A percentile compares a stretch with the other conserved stretches of the same genome.
Conservation (phyloP, 2,888 invertebrate species). For the Drosophila melanocephala region DNA sequence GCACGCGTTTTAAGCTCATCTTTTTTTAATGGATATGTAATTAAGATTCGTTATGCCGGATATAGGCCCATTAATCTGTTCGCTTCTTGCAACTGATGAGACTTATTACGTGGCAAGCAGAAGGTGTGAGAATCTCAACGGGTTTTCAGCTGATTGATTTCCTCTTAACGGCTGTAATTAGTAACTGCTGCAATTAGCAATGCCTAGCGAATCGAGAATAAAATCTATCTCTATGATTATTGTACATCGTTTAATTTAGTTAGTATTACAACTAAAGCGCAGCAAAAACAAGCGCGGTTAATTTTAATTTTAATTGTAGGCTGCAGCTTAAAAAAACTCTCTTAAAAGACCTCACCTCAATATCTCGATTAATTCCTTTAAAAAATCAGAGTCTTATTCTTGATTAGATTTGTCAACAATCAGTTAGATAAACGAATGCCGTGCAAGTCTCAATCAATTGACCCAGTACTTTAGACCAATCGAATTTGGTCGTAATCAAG, state of each 20-base stretch:
- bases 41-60: constrained; percentile 77
- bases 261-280: constrained; percentile 2
- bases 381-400: not conserved
- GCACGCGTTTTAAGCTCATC: constrained; percentile 54
- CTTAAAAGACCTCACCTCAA: not conserved
- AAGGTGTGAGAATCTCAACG: constrained; percentile 29
- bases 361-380: not conserved
- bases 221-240: constrained; percentile 3
- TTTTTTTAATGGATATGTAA: constrained; percentile 58
- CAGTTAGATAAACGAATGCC: not conserved
- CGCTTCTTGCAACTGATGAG: constrained; percentile 46
- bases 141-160: constrained; percentile 63
- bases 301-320: not conserved
- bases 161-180: constrained; percentile 20
- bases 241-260: not conserved
- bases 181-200: constrained; percentile 27
- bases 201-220: not conserved
- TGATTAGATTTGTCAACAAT: not conserved
- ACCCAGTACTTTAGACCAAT: not conserved
- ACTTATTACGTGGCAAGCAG: not conserved
- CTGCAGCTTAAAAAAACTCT: not conserved
- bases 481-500: not conserved
- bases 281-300: not conserved
- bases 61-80: constrained; percentile 64
- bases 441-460: not conserved